phyloP scores from a whole-genome alignment of 2,888 invertebrate genomes.

The Tinea semifulvella region DNA sequence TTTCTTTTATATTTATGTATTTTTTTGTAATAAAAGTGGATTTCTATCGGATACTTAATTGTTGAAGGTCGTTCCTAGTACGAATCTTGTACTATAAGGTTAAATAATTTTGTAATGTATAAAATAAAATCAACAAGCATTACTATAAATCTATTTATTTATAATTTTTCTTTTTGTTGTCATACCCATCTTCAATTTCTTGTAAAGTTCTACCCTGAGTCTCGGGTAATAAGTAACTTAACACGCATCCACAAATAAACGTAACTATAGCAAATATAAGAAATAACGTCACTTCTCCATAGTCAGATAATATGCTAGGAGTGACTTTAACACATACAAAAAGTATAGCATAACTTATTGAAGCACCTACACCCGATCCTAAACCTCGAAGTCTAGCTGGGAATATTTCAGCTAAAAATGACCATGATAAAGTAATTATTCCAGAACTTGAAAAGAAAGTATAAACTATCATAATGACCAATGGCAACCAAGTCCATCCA shows the following conservation, averaged over 20 bases:
- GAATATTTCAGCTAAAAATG: constrained; percentile 37
- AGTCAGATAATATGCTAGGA: constrained; percentile 26
- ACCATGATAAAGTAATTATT: constrained; percentile 31
- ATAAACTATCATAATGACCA: constrained; percentile 28
- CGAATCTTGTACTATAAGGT: no score
- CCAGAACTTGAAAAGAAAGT: constrained; percentile 25
- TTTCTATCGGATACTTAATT: no score
- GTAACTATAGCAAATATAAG: constrained; percentile 27
- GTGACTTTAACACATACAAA: constrained; percentile 34
- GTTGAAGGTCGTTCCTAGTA: no score
- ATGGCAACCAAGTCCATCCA: constrained; percentile 27
- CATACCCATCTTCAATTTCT: constrained; percentile 65
- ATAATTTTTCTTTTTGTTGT: no score
- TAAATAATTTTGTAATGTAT: no score
- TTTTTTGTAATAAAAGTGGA: no score
- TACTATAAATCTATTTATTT: no score
- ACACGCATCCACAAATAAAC: constrained; percentile 23
- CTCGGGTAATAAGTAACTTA: constrained; percentile 35
- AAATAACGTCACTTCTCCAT: constrained; percentile 30
- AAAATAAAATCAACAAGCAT: no score
- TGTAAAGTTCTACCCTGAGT: constrained; percentile 71
- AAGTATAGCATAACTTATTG: constrained; percentile 29
- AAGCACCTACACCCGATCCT: constrained; percentile 33
- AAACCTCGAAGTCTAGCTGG: constrained; percentile 34
- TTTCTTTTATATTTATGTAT: no score